Conservation (phyloP, 2,888 invertebrate species). For the Drosophila paranaensis region DNA sequence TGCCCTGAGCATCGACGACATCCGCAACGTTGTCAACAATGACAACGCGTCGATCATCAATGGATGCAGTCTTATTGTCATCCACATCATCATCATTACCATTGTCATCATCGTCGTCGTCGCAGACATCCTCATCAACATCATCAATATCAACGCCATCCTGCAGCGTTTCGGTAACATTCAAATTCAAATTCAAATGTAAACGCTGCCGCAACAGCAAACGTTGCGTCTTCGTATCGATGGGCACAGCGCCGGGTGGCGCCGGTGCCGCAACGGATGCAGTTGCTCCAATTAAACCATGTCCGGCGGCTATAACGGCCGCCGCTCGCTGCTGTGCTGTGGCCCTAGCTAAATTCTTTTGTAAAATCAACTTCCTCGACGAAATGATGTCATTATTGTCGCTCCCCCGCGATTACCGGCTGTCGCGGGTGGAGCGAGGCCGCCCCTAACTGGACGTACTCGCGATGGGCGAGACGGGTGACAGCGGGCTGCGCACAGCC, state of each 20-base stretch:
- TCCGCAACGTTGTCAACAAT: conserved; percentile 23
- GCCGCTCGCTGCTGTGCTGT: conserved; percentile 82
- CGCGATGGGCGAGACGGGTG: conserved; percentile 93
- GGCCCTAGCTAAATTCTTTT: conserved; percentile 85
- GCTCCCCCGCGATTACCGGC: conserved; percentile 86
- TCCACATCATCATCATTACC: conserved; percentile 49
- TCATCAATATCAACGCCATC: conserved; percentile 79
- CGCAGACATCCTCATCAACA: conserved; percentile 71
- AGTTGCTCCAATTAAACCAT: conserved; percentile 61
- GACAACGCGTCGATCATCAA: conserved; percentile 36
- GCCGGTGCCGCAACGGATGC: conserved; percentile 50
- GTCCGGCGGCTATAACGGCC: conserved; percentile 73
- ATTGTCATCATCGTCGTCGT: conserved; percentile 54
- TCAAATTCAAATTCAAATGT: conserved; percentile 82
- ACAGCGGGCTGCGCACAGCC: conserved; percentile 91
- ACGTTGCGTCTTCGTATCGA: conserved; percentile 67
- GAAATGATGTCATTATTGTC: conserved; percentile 85
- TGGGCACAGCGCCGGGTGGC: conserved; percentile 43
- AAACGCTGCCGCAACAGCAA: conserved; percentile 81
- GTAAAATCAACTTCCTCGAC: conserved; percentile 85
- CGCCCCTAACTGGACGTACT: conserved; percentile 96
- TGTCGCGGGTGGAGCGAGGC: conserved; percentile 87
- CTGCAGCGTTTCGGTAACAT: conserved; percentile 73
- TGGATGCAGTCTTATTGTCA: conserved; percentile 14
- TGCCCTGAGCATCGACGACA: conserved; percentile 64